Evolutionary conservation across 2,797 vertebrate species (phyloP).

Genomic region (Perodicticus potto): DNA sequence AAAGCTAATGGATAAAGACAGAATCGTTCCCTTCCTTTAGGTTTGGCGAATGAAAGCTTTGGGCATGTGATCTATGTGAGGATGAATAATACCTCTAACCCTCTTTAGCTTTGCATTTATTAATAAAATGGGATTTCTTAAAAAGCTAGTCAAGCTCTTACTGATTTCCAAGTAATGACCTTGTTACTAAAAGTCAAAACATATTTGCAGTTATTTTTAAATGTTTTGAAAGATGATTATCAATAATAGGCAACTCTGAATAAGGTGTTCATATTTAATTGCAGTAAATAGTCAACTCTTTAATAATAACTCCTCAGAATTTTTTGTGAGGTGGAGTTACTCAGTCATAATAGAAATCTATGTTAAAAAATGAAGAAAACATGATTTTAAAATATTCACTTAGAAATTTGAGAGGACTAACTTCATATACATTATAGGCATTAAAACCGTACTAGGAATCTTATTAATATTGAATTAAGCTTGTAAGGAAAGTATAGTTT

Average conservation of each 20-base stretch:
- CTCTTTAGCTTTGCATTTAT: neutral
- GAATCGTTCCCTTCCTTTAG: neutral
- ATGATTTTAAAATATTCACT: constrained; percentile 13
- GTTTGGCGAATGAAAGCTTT: neutral
- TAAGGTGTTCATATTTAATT: constrained; percentile 17
- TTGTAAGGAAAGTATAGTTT: neutral
- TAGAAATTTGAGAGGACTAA: constrained; percentile 12
- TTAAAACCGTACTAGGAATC: neutral
- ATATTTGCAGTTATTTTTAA: neutral
- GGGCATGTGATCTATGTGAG: neutral
- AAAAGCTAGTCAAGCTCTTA: neutral
- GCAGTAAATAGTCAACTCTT: neutral
- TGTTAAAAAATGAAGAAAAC: constrained; percentile 20
- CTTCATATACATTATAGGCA: neutral
- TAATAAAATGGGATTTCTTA: neutral
- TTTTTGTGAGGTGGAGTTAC: neutral
- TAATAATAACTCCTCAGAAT: constrained; percentile 25
- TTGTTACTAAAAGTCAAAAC: neutral
- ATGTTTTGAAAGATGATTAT: constrained; percentile 17
- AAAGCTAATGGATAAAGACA: neutral
- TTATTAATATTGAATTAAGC: constrained; percentile 38
- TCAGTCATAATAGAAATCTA: neutral
- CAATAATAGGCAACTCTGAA: neutral
- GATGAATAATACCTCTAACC: neutral
- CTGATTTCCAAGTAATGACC: neutral